These are phyloP conservation scores for Anhinga rufa DNA, from an alignment of 2,113 vertebrate genomes.

Conservation along the genomic window DNA sequence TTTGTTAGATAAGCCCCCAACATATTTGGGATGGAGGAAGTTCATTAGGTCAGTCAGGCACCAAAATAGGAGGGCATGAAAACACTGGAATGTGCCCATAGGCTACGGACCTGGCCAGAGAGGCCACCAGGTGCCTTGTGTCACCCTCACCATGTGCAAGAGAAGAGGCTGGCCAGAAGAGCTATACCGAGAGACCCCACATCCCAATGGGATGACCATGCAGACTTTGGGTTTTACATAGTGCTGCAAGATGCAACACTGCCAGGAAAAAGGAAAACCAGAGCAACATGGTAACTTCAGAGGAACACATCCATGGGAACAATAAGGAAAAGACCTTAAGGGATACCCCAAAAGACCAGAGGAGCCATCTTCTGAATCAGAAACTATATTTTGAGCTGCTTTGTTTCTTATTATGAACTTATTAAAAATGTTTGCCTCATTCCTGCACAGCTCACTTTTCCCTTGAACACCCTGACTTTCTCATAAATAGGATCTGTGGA, in stretches of 20 bases:
- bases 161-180: not conserved
- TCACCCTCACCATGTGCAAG: not conserved
- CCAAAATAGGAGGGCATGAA: not conserved
- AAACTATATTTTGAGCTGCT: not conserved
- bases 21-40: not conserved
- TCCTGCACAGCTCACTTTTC: not conserved
- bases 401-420: not conserved
- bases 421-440: not conserved
- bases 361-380: not conserved
- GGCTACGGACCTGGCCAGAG: not conserved
- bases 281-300: not conserved
- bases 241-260: not conserved
- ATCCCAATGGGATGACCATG: not conserved
- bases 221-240: not conserved
- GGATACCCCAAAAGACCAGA: not conserved
- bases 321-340: not conserved
- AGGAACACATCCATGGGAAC: not conserved
- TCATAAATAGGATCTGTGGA: not conserved
- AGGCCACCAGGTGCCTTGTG: not conserved
- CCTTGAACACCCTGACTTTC: not conserved
- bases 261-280: not conserved
- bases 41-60: not conserved
- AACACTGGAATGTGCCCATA: not conserved
- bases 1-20: not conserved
- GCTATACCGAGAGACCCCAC: rapidly evolving